Percentiles rank a stretch among this genome's conserved stretches.
Evolutionary conservation across 2,797 vertebrate species (phyloP).

Genomic region (Acanthurus leucopareius): DNA sequence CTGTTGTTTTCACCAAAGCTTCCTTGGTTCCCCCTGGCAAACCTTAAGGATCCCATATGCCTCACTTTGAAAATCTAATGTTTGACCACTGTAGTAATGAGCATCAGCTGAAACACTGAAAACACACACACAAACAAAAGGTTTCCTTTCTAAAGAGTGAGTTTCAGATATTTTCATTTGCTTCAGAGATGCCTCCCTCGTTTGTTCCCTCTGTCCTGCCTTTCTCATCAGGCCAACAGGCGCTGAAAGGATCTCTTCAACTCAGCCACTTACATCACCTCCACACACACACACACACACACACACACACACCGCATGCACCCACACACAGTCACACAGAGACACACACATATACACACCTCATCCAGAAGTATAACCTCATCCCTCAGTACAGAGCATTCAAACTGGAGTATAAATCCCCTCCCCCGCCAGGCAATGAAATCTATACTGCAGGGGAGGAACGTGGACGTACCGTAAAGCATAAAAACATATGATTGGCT

Average conservation of each 20-base stretch:
- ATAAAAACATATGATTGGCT: slow-evolving; percentile 44
- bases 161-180: too few relatives aligned
- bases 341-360: background rate
- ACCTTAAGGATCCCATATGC: too few relatives aligned
- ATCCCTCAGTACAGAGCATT: slow-evolving; percentile 25
- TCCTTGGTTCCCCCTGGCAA: too few relatives aligned
- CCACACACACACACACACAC: slow-evolving; percentile 11
- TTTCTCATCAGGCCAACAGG: slow-evolving; percentile 38
- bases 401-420: background rate
- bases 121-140: too few relatives aligned
- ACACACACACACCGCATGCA: slow-evolving; percentile 10
- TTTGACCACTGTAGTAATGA: too few relatives aligned
- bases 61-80: too few relatives aligned
- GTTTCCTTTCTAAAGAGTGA: too few relatives aligned
- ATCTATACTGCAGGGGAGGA: slow-evolving; percentile 36
- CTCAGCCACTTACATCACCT: slow-evolving; percentile 54
- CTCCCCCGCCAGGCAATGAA: slow-evolving; percentile 29
- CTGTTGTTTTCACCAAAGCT: too few relatives aligned
- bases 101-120: too few relatives aligned
- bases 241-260: slow-evolving; percentile 43
- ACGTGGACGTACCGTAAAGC: slow-evolving; percentile 36
- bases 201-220: slow-evolving; percentile 20
- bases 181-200: background rate
- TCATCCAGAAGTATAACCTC: slow-evolving; percentile 52
- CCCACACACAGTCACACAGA: slow-evolving; percentile 17